Percentiles rank a stretch among this genome's conserved stretches.
phyloP scores from a whole-genome alignment of 2,113 vertebrate genomes.

The Antechinus stuartii region DNA sequence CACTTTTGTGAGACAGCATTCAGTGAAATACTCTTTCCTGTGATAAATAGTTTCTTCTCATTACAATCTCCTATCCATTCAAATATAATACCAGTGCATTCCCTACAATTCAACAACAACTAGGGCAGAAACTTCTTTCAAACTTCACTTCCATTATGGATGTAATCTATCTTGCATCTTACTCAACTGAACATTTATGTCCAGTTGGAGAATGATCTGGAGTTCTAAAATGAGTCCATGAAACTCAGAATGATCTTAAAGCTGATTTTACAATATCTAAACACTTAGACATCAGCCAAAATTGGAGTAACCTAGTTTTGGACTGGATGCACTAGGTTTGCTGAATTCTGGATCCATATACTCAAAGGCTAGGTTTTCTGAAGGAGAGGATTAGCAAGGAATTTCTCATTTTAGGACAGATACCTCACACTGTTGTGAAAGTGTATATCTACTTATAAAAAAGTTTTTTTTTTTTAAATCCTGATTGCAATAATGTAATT shows the following conservation, averaged over 20 bases:
- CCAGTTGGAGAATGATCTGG: constrained; percentile 23
- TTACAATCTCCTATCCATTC: constrained; percentile 17
- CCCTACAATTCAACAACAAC: constrained; percentile 9
- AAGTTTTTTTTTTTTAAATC: neutral
- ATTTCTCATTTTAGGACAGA: neutral
- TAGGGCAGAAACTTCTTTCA: constrained; percentile 25
- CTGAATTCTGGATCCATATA: neutral
- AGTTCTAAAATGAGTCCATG: constrained; percentile 1
- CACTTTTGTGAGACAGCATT: neutral
- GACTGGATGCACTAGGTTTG: neutral
- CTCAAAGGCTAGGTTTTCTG: neutral
- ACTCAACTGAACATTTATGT: constrained; percentile 17
- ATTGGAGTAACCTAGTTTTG: neutral
- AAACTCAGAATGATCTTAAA: constrained; percentile 22
- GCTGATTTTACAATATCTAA: neutral
- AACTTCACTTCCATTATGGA: neutral
- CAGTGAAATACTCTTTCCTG: constrained; percentile 38
- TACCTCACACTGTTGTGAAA: neutral
- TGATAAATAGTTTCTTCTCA: neutral
- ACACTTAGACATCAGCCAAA: neutral
- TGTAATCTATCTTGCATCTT: constrained; percentile 26
- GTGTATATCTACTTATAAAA: neutral
- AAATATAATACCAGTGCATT: constrained; percentile 18
- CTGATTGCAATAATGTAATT: neutral
- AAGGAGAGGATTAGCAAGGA: neutral